These are phyloP conservation scores for Champsocephalus esox DNA, from an alignment of 2,797 vertebrate species.

Conservation along the genomic window DNA sequence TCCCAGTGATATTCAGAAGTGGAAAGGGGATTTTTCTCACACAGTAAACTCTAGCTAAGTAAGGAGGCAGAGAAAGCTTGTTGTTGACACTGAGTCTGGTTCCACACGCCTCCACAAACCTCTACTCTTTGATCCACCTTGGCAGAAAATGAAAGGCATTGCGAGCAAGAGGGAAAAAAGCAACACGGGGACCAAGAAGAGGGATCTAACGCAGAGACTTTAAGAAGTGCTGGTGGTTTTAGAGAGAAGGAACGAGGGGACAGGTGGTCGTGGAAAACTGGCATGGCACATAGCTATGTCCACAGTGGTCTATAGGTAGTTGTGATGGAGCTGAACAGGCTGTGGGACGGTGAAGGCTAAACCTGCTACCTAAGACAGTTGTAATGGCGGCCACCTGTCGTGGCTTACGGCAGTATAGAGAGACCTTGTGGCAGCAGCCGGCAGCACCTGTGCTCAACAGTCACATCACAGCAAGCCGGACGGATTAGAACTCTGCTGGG, in stretches of 20 bases:
- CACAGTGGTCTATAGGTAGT: constrained; percentile 21
- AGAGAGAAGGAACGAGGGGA: constrained; percentile 2
- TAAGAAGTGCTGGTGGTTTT: constrained; percentile 20
- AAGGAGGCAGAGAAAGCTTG: constrained; percentile 28
- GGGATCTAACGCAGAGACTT: constrained; percentile 26
- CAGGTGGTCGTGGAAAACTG: constrained; percentile 17
- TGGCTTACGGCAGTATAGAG: constrained; percentile 30
- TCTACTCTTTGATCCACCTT: constrained; percentile 71
- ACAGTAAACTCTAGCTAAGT: constrained; percentile 6
- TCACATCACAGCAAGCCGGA: constrained; percentile 65
- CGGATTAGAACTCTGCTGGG: constrained; percentile 39
- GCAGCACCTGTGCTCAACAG: constrained; percentile 77
- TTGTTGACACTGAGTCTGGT: constrained; percentile 66
- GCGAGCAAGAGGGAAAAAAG: constrained; percentile 27
- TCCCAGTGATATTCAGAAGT: background rate
- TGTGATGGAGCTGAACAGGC: constrained; percentile 21
- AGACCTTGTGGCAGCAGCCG: constrained; percentile 50
- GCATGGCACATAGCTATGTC: constrained; percentile 31
- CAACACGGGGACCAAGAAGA: constrained; percentile 22
- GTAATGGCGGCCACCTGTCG: constrained; percentile 72
- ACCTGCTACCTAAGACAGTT: constrained; percentile 55
- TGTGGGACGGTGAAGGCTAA: constrained; percentile 38
- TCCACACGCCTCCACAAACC: constrained; percentile 63
- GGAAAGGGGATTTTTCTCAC: constrained; percentile 14
- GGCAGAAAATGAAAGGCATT: constrained; percentile 57